Evolutionary conservation across 1,140 invertebrate genomes (phyloP).

Genomic region (Tetramorium parvispinum): DNA sequence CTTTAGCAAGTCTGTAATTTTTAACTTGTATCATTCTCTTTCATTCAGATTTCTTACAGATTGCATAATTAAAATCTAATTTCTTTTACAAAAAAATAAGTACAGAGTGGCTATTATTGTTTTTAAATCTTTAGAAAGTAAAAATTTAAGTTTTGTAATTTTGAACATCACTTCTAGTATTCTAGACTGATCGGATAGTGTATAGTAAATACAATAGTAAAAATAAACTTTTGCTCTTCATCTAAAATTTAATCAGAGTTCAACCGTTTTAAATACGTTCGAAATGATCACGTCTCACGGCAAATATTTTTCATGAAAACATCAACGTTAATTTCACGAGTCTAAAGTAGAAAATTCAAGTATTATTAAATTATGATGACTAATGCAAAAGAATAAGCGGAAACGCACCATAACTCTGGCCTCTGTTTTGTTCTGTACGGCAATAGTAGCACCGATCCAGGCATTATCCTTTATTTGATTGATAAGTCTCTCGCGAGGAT

Average conservation of each 20-base stretch:
- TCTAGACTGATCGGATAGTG: neutral
- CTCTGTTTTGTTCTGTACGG: conserved; percentile 66
- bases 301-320: neutral
- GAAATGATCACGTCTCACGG: neutral
- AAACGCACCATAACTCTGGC: conserved; percentile 75
- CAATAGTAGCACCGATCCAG: conserved; percentile 76
- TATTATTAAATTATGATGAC: neutral
- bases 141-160: neutral
- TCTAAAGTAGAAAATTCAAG: neutral
- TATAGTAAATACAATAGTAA: neutral
- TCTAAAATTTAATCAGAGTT: neutral
- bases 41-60: neutral
- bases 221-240: neutral
- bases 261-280: neutral
- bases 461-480: conserved; percentile 68
- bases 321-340: neutral
- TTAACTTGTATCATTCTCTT: too few species aligned
- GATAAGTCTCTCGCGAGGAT: neutral
- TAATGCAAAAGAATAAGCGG: neutral
- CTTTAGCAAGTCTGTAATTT: neutral
- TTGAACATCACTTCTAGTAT: neutral
- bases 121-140: neutral
- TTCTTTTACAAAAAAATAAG: neutral
- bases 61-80: neutral
- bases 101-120: neutral